Percentiles rank a stretch among this genome's conserved stretches.
Evolutionary conservation across 2,888 invertebrate genomes (phyloP).

Genomic region (Hipparchia sbordonii): DNA sequence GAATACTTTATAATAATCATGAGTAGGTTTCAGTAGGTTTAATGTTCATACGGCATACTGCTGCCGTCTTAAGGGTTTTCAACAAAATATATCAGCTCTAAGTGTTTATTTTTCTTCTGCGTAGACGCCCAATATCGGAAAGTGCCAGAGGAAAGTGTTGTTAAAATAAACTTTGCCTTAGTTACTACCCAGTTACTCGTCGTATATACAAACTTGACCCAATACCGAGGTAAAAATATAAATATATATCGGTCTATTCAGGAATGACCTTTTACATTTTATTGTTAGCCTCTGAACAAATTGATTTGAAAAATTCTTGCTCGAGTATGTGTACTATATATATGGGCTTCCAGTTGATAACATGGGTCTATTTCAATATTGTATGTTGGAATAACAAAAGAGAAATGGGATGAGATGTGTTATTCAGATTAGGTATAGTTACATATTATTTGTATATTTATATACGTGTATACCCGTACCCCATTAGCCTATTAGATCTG

Average conservation of each 20-base stretch:
- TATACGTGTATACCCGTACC: neutral
- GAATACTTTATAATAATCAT: no score
- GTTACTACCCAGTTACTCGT: constrained; percentile 12
- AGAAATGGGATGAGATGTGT: constrained; percentile 1
- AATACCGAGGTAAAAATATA: constrained; percentile 33
- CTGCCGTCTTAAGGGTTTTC: neutral
- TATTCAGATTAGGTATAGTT: neutral
- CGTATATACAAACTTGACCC: constrained; percentile 27
- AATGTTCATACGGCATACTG: no score
- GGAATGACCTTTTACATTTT: constrained; percentile 30
- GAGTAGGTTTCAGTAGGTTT: no score
- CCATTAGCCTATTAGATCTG: no score
- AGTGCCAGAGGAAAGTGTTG: constrained; percentile 35
- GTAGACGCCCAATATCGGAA: constrained; percentile 34
- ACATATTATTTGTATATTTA: neutral
- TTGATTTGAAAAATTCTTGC: constrained; percentile 24
- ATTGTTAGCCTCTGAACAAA: constrained; percentile 29
- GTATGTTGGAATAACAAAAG: constrained; percentile 6
- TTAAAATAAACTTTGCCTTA: constrained; percentile 35
- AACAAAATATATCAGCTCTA: neutral
- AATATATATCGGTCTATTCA: constrained; percentile 20
- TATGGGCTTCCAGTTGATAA: constrained; percentile 8
- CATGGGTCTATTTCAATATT: constrained; percentile 12
- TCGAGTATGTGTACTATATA: constrained; percentile 12
- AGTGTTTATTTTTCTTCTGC: constrained; percentile 31